Conservation (phyloP, 2,888 invertebrate genomes). For the Rhimphoctona megacephalus region DNA sequence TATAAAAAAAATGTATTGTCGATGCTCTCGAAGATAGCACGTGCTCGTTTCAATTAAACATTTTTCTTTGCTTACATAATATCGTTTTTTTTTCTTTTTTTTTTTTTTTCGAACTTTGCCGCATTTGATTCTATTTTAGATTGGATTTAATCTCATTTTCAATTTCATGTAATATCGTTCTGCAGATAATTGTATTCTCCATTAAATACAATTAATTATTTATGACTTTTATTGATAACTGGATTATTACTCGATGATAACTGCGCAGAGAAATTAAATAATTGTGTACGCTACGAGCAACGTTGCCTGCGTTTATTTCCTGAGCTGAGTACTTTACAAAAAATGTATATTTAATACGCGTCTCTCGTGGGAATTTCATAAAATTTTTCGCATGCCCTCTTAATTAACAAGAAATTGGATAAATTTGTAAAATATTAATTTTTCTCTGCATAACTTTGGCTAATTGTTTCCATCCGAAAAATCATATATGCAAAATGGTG, state of each 20-base stretch:
- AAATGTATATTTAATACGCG: neutral
- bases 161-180: neutral
- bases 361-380: neutral
- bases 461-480: neutral
- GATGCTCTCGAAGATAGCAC: constrained; percentile 18
- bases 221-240: neutral
- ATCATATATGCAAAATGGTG: neutral
- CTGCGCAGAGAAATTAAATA: neutral
- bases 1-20: neutral
- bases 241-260: neutral
- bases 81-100: neutral
- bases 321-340: neutral
- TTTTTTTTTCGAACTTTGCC: neutral
- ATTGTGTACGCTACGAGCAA: neutral
- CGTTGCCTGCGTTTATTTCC: neutral
- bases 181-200: neutral
- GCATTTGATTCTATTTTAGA: neutral
- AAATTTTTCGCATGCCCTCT: neutral
- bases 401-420: neutral
- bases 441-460: neutral
- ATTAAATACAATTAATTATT: neutral
- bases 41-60: constrained; percentile 21
- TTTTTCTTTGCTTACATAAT: neutral
- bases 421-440: too few species aligned
- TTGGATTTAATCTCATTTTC: neutral